A percentile compares a stretch with the other conserved stretches of the same genome.
phyloP scores from a whole-genome alignment of 2,888 invertebrate genomes.

The Coelinius sp. region DNA sequence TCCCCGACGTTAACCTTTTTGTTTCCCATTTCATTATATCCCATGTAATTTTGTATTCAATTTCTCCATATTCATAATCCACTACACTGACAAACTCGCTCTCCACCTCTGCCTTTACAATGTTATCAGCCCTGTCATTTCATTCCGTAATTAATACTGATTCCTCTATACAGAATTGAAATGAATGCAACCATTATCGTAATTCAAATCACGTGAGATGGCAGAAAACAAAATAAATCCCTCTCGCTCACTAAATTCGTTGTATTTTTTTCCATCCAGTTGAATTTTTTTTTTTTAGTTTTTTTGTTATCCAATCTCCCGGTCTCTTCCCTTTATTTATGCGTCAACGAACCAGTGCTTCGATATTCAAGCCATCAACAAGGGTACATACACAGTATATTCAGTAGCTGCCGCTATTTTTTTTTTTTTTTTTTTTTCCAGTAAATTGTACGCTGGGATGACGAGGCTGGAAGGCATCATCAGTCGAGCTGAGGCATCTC shows the following conservation, averaged over 20 bases:
- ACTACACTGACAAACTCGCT: not conserved
- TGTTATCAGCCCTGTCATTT: slow-evolving; percentile 4
- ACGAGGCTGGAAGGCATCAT: slow-evolving; percentile 36
- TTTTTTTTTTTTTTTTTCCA: not conserved
- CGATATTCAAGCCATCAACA: slow-evolving; percentile 24
- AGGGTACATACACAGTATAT: slow-evolving; percentile 1
- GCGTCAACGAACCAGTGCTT: not conserved
- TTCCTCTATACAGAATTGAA: slow-evolving; percentile 6
- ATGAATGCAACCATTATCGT: slow-evolving; percentile 17
- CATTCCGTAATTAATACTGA: slow-evolving; percentile 12
- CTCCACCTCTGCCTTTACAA: not conserved
- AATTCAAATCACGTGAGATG: slow-evolving; percentile 26
- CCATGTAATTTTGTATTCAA: not conserved
- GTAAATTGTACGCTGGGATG: slow-evolving; percentile 5
- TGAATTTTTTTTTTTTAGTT: not conserved
- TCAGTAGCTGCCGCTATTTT: not conserved
- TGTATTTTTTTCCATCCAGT: not conserved
- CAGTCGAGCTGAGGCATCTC: slow-evolving; percentile 40
- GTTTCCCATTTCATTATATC: not conserved
- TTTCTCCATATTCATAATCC: not conserved
- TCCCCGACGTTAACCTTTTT: not conserved
- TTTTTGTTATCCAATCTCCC: not conserved
- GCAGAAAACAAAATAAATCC: not conserved
- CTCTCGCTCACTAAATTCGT: not conserved
- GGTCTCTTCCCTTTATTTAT: not conserved